Evolutionary conservation across 2,888 invertebrate species (phyloP).

Genomic region (Tetragonula carbonaria): DNA sequence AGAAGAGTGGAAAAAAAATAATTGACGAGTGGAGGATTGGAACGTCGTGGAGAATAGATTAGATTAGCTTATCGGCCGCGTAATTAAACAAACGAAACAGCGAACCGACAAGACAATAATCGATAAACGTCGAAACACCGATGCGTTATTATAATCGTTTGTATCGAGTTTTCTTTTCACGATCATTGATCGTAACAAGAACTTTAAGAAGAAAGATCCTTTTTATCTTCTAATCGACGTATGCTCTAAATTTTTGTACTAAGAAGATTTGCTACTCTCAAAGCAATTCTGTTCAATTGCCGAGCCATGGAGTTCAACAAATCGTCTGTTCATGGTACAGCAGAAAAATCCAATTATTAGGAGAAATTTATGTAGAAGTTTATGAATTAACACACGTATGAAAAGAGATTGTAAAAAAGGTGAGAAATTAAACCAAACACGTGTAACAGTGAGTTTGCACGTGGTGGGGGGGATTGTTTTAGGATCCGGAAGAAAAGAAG

Average conservation of each 20-base stretch:
- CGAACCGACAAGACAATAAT: constrained; percentile 21
- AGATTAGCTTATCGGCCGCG: background rate
- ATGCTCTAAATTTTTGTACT: background rate
- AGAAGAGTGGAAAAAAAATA: too few species aligned
- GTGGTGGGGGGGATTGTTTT: too few species aligned
- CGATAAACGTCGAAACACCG: constrained; percentile 21
- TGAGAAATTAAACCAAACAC: too few species aligned
- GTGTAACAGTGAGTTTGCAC: too few species aligned
- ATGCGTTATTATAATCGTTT: constrained; percentile 26
- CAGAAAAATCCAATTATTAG: too few species aligned
- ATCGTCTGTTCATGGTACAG: background rate
- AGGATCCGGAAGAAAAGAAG: too few species aligned
- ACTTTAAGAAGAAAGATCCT: background rate
- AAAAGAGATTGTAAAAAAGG: too few species aligned
- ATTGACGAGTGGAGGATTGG: too few species aligned
- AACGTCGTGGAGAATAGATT: too few species aligned
- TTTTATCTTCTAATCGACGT: background rate
- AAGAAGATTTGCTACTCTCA: background rate
- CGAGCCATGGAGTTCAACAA: background rate
- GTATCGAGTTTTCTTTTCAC: constrained; percentile 23
- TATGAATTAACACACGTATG: too few species aligned
- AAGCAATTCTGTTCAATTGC: background rate
- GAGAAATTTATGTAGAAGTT: too few species aligned
- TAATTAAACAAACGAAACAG: constrained; percentile 26
- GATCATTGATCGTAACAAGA: constrained; percentile 25